These are phyloP conservation scores for Epizoanthus fatuus DNA, from an alignment of 92 coral and sea anemone genomes.

Conservation along the genomic window DNA sequence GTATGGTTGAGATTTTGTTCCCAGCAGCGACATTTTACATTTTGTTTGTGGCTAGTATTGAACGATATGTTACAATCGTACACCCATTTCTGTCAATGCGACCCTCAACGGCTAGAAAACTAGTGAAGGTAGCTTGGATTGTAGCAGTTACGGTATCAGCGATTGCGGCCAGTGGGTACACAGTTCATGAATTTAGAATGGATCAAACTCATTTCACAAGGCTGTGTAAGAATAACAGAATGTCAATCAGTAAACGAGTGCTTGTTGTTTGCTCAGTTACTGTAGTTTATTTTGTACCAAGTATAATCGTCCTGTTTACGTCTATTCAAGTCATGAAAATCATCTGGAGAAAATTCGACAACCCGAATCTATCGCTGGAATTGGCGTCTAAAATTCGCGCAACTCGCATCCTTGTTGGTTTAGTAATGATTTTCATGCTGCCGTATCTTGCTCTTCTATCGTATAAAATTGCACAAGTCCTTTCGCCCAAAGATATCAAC, in stretches of 20 bases:
- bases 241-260: neutral
- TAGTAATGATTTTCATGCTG: conserved; percentile 1
- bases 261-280: neutral
- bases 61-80: conserved; percentile 21
- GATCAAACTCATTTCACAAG: neutral
- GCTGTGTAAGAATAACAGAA: neutral
- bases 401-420: conserved; percentile 10
- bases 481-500: neutral
- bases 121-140: conserved; percentile 6
- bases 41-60: conserved; percentile 23
- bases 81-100: neutral
- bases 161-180: neutral
- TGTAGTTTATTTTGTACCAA: neutral
- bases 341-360: conserved; percentile 3
- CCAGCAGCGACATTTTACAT: conserved; percentile 20
- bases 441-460: conserved; percentile 11
- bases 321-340: conserved; percentile 19
- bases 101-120: conserved; percentile 19
- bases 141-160: neutral
- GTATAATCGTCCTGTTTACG: neutral
- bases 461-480: conserved; percentile 3
- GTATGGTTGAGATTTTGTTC: neutral
- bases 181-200: neutral
- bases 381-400: conserved; percentile 11
- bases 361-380: conserved; percentile 7